phyloP scores from a whole-genome alignment of 2,113 vertebrate species.

The Ranitomeya variabilis region DNA sequence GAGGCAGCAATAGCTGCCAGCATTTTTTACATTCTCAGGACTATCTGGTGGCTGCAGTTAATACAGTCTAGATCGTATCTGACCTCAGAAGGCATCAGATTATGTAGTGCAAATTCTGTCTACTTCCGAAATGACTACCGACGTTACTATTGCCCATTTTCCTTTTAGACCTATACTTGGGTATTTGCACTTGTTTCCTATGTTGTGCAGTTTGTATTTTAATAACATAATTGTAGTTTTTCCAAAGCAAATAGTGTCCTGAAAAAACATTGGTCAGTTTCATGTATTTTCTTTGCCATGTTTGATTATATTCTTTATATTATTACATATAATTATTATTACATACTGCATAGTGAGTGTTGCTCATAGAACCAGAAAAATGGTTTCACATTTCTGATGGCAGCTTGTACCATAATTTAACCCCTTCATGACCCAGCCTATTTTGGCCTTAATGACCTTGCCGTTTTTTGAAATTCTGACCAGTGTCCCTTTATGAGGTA shows the following conservation, averaged over 20 bases:
- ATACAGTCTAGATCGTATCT: background rate
- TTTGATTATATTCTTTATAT: slow-evolving; percentile 7
- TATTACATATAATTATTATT: slow-evolving; percentile 29
- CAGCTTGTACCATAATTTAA: background rate
- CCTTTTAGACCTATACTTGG: background rate
- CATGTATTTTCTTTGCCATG: background rate
- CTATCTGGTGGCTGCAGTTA: background rate
- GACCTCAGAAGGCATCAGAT: background rate
- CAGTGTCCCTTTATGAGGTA: too few species aligned
- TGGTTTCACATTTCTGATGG: slow-evolving; percentile 6
- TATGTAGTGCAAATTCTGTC: background rate
- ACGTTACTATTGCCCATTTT: background rate
- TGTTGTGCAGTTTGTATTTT: background rate
- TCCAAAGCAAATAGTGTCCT: background rate
- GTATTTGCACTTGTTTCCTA: background rate
- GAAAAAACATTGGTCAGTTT: background rate
- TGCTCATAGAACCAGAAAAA: background rate
- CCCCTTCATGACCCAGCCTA: too few species aligned
- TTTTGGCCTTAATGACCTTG: too few species aligned
- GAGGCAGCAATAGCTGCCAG: background rate
- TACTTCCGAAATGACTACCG: background rate
- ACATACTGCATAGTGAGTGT: background rate
- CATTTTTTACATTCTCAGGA: background rate
- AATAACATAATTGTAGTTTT: background rate
- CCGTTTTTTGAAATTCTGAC: too few species aligned